Base-by-base conservation (phyloP, 2,888 invertebrate genomes). In the Callosobruchus maculatus region DNA sequence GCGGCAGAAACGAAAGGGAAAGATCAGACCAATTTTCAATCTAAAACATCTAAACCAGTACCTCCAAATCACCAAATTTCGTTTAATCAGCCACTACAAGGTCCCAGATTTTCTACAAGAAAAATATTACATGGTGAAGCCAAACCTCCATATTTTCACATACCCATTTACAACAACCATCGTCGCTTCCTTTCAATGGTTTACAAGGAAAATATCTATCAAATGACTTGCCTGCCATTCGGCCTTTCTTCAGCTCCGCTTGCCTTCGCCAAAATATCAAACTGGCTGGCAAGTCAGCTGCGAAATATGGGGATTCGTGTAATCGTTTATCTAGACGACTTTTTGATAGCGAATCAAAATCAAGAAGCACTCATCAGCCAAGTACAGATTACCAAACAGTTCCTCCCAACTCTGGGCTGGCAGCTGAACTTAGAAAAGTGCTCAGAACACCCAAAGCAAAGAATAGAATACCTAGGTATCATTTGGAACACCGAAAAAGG, bases 171-270 rank as follows among this genome's bases (percentile, higher is more conserved):
- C 18, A 3, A 13, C 13, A 66, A 70, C 22, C 75, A 78, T 70
- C 74, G 74, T 22, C 77, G 78, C 67, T 78, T 73, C 31, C 74
- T 79, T 4, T 72, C 72, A 20, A 21, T 77, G 20, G 71, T 71
- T 20, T 70, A 74, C 76, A 21, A 73, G n/a, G 72, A 70, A n/a
- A 70, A 67, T 9, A 22, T 79, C 22, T 75, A 73, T 69, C 73
- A 78, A 3, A 79, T 78, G 74, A 72, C 77, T 0, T 73, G 74
- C 67, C 79, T 81, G 0, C 82, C 81, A 0, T 82, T 83, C 71
- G 81, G 81, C 0, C 76, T 83, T 1, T 73, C 81, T n/a, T 78
- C 74, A 2, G 81, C 81, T 0, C 81, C 82, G 0, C 26, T 74
- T 67, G 76, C 74, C 13, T 82, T 82, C 73, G 75, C 81, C 2